Conservation (phyloP, 2,888 invertebrate genomes). For the Ametastegia equiseti region DNA sequence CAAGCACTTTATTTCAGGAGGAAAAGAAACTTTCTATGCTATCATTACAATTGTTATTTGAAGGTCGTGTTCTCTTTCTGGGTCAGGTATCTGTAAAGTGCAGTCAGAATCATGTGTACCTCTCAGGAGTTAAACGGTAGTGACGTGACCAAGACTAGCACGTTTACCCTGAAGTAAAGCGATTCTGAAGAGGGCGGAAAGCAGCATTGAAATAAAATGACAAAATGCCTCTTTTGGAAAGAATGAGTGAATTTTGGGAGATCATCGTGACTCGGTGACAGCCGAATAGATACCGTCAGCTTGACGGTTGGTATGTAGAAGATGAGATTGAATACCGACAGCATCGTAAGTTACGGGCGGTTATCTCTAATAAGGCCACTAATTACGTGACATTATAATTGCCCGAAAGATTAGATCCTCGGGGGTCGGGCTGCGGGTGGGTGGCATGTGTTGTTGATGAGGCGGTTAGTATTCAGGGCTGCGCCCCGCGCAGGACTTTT, state of each 20-base stretch:
- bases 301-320: conserved; percentile 25
- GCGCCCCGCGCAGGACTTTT: conserved; percentile 71
- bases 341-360: conserved; percentile 43
- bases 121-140: too few species aligned
- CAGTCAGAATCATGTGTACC: too few species aligned
- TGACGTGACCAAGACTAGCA: too few species aligned
- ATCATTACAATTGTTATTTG: too few species aligned
- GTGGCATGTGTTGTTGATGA: conserved; percentile 75
- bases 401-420: conserved; percentile 69
- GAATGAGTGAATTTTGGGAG: background rate
- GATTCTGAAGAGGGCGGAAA: background rate
- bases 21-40: too few species aligned
- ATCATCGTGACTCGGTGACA: conserved; percentile 14
- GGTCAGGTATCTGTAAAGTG: too few species aligned
- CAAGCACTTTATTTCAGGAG: too few species aligned
- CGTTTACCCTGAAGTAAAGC: too few species aligned
- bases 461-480: conserved; percentile 75
- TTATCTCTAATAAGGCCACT: conserved; percentile 54
- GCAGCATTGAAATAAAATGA: background rate
- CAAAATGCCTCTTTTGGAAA: background rate
- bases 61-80: too few species aligned
- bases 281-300: conserved; percentile 7
- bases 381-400: conserved; percentile 69
- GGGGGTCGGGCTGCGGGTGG: conserved; percentile 52
- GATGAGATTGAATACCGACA: conserved; percentile 47